These are phyloP conservation scores for Petrosia ficiformis DNA, from an alignment of 37 sponge, comb jelly and placozoan species.

Conservation along the genomic window DNA sequence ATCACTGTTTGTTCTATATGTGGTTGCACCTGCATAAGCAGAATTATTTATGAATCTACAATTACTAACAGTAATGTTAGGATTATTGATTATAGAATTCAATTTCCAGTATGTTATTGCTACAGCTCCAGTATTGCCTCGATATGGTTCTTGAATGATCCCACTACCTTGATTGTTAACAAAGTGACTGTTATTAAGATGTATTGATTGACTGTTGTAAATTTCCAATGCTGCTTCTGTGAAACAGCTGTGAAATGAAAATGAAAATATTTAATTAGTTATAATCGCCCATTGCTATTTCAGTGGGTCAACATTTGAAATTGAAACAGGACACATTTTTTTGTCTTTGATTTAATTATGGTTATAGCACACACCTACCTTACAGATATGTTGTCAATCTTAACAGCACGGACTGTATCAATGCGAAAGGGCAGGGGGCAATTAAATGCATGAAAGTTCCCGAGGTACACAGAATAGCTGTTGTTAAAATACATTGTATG, in stretches of 20 bases:
- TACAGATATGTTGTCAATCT: too few species aligned
- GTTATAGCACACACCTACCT: too few species aligned
- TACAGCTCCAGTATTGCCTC: conserved; percentile 54
- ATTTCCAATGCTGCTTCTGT: conserved; percentile 65
- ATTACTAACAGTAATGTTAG: not conserved
- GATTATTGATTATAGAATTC: not conserved
- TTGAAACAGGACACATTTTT: too few species aligned
- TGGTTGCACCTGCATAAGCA: conserved; percentile 16
- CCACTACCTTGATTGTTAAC: conserved; percentile 45
- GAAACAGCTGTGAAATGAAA: conserved; percentile 26
- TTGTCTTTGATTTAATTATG: too few species aligned
- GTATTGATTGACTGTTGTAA: conserved; percentile 36
- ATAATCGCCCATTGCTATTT: too few species aligned
- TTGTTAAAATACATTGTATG: too few species aligned
- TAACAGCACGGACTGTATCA: too few species aligned
- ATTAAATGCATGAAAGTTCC: too few species aligned
- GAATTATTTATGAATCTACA: conserved; percentile 42
- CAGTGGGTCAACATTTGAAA: too few species aligned
- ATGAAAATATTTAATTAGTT: not conserved
- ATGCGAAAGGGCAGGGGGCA: too few species aligned
- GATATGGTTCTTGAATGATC: not conserved
- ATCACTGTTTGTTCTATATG: conserved; percentile 11
- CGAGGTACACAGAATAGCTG: too few species aligned
- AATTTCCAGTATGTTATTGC: conserved; percentile 41
- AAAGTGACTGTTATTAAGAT: conserved; percentile 26